Percentiles rank a stretch among this genome's conserved stretches.
These are phyloP conservation scores for Cryptomyrus ogoouensis DNA, from an alignment of 2,113 vertebrate species.

Conservation along the genomic window DNA sequence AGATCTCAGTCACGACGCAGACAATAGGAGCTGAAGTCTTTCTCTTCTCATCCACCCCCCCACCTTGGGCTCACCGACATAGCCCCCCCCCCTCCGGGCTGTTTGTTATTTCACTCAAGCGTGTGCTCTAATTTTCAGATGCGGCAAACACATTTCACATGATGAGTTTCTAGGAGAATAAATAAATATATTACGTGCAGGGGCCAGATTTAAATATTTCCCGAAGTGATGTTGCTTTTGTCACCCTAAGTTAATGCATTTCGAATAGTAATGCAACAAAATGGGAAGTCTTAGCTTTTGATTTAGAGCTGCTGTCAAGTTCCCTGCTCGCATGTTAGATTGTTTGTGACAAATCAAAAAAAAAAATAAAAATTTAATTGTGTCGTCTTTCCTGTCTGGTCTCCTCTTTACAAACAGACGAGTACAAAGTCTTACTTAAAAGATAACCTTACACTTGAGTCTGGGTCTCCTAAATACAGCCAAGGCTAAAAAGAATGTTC, in stretches of 20 bases:
- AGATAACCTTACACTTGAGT: neutral
- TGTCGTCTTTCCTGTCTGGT: slow-evolving; percentile 9
- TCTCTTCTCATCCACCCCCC: slow-evolving; percentile 9
- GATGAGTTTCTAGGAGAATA: slow-evolving; percentile 4
- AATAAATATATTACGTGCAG: slow-evolving; percentile 16
- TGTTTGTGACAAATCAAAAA: slow-evolving; percentile 22
- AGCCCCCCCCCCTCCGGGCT: neutral
- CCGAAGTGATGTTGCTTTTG: slow-evolving; percentile 20
- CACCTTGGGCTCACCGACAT: neutral
- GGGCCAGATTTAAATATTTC: slow-evolving; percentile 23
- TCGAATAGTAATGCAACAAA: slow-evolving; percentile 23
- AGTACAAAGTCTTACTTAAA: neutral
- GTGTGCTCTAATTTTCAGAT: slow-evolving; percentile 15
- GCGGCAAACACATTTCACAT: slow-evolving; percentile 14
- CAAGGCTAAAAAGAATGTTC: neutral
- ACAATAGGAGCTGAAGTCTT: slow-evolving; percentile 21
- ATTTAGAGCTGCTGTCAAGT: slow-evolving; percentile 19
- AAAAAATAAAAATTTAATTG: neutral
- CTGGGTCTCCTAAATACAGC: neutral
- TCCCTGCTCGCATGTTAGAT: slow-evolving; percentile 5
- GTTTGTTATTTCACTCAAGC: no score
- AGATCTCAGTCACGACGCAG: slow-evolving; percentile 1
- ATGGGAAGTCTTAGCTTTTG: slow-evolving; percentile 1
- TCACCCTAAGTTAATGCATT: slow-evolving; percentile 23
- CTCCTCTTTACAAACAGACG: neutral